Evolutionary conservation across 2,888 invertebrate genomes (phyloP).

Genomic region (Agrotis clavis): DNA sequence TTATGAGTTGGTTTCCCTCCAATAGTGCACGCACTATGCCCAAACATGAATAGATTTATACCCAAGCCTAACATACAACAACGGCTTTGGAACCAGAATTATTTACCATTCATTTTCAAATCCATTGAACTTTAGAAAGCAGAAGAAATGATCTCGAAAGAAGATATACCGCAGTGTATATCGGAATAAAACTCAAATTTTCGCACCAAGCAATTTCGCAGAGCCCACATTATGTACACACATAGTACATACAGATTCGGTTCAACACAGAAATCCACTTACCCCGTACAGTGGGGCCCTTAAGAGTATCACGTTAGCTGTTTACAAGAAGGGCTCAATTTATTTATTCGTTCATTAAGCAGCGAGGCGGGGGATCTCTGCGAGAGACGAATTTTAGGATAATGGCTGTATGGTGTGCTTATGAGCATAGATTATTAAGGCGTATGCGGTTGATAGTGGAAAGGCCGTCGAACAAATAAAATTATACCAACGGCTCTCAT

Average conservation of each 20-base stretch:
- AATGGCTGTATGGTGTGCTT: slow-evolving; percentile 80
- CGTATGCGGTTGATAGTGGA: slow-evolving; percentile 64
- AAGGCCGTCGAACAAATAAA: slow-evolving; percentile 64
- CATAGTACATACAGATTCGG: slow-evolving; percentile 82
- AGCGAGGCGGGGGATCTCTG: slow-evolving; percentile 84
- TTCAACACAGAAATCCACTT: slow-evolving; percentile 91
- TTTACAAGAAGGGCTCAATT: slow-evolving; percentile 89
- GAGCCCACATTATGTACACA: slow-evolving; percentile 78
- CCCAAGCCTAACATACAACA: slow-evolving; percentile 34
- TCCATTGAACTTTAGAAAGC: slow-evolving; percentile 53
- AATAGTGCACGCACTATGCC: slow-evolving; percentile 68
- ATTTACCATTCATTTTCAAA: slow-evolving; percentile 46
- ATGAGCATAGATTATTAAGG: slow-evolving; percentile 72
- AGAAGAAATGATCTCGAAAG: slow-evolving; percentile 31
- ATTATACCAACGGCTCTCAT: slow-evolving; percentile 58
- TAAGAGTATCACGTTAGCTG: slow-evolving; percentile 83
- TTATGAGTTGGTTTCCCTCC: slow-evolving; percentile 65
- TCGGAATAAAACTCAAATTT: slow-evolving; percentile 60
- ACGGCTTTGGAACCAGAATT: slow-evolving; percentile 29
- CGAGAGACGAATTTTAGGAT: slow-evolving; percentile 89
- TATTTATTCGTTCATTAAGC: slow-evolving; percentile 90
- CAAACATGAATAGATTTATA: slow-evolving; percentile 70
- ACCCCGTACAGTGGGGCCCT: slow-evolving; percentile 88
- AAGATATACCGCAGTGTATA: slow-evolving; percentile 45
- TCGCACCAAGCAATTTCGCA: slow-evolving; percentile 59